Evolutionary conservation across 35 echinoderm and acorn worm species (phyloP).

Genomic region (Hemicentrotus pulcherrimus): DNA sequence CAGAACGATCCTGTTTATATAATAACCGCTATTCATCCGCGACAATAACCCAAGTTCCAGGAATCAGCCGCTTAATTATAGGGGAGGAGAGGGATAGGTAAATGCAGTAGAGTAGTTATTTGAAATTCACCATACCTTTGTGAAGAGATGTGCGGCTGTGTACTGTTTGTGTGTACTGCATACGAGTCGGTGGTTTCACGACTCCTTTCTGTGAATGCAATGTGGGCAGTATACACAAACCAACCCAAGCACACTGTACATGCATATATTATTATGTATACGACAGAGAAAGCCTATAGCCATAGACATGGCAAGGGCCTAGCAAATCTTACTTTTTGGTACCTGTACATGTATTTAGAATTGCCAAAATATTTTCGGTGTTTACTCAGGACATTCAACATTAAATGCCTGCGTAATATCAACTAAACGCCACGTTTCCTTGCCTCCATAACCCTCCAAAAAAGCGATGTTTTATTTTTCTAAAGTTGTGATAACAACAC

Average conservation of each 20-base stretch:
- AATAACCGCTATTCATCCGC: background rate
- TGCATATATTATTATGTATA: background rate
- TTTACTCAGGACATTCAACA: background rate
- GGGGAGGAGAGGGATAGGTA: background rate
- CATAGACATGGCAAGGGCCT: background rate
- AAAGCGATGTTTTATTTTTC: background rate
- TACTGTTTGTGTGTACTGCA: background rate
- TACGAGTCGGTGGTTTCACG: background rate
- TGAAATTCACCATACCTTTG: background rate
- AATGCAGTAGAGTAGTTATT: background rate
- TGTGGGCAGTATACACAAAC: background rate
- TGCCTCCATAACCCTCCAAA: background rate
- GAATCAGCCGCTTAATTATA: background rate
- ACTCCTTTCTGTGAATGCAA: background rate
- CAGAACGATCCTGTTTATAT: background rate
- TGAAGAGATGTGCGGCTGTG: background rate
- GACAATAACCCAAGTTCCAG: background rate
- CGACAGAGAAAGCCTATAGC: background rate
- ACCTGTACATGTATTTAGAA: background rate
- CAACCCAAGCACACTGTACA: background rate
- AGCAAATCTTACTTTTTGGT: background rate
- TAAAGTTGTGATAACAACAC: background rate
- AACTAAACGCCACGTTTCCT: background rate
- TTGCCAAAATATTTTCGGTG: background rate
- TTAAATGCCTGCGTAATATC: background rate